A percentile compares a stretch with the other conserved stretches of the same genome.
These are phyloP conservation scores for Nomada flava DNA, from an alignment of 2,888 invertebrate genomes.

Conservation along the genomic window DNA sequence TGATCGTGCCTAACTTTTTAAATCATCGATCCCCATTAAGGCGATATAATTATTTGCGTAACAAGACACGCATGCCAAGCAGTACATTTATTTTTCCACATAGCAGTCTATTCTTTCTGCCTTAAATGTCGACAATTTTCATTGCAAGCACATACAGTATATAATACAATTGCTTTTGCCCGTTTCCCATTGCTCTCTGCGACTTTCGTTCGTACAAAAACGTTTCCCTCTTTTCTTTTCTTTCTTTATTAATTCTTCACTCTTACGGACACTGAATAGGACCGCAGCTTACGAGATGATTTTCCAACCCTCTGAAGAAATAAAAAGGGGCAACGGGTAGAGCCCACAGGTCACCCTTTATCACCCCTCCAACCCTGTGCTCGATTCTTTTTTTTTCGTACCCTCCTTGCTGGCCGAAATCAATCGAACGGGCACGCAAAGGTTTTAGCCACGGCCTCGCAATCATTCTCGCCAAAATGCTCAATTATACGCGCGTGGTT, in stretches of 20 bases:
- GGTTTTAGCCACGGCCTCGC: conserved; percentile 67
- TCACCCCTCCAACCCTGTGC: background rate
- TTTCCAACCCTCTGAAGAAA: conserved; percentile 37
- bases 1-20: conserved; percentile 18
- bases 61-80: background rate
- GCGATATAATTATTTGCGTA: conserved; percentile 28
- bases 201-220: no score
- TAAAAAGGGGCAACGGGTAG: background rate
- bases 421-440: conserved; percentile 65
- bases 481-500: conserved; percentile 75
- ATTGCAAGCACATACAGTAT: no score
- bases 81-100: background rate
- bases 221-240: no score
- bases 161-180: no score
- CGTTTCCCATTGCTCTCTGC: no score
- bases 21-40: conserved; percentile 22
- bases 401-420: conserved; percentile 50
- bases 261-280: no score
- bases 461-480: conserved; percentile 74
- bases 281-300: background rate
- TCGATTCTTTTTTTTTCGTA: conserved; percentile 13
- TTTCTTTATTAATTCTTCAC: no score
- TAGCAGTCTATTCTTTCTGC: no score
- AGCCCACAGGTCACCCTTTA: conserved; percentile 6
- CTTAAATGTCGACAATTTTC: no score